Evolutionary conservation across 2,888 invertebrate species (phyloP), one percentile per base, ranked within the genome.

Genomic region (Nemapogon koenigi): DNA sequence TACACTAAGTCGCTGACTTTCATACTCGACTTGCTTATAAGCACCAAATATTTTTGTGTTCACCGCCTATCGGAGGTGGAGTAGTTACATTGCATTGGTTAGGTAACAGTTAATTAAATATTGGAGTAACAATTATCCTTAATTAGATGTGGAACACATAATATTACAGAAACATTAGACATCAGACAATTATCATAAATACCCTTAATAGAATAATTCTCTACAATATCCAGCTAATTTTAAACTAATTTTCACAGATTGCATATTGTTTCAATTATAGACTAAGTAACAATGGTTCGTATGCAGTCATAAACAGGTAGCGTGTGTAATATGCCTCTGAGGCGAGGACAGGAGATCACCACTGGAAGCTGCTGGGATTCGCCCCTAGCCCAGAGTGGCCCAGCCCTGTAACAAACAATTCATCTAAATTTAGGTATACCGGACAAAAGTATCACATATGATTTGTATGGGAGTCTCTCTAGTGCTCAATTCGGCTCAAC

Each of bases 161-260:
- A 70, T 76, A 76, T 80, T 80, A 79, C 79, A 79, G 79, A 80
- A 76, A 78, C 75, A 75, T 75, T 71, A 73, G 70, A 75, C 72
- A 76, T 75, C 75, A 75, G 75, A 76, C 73, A 68, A 72, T 69
- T 70, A 78, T 78, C 73, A 81, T 83, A 83, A 83, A 81, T 57
- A 57, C 51, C 54, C 54, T 53, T 55, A 55, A 49, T 75, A 75
- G 79, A 75, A 73, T 76, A 76, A 73, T 79, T 79, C 73, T 76
- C 76, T 76, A 76, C 78, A 76, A 73, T 75, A 78, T 75, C 70
- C 72, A 71, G 68, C 78, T 80, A 80, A 59, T 59, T 71, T 73
- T 80, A 79, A 65, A 72, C 65, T 78, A 76, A 73, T 68, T 71
- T 84, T 85, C 85, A 85, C 85, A 85, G 85, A 84, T 84, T 84